Evolutionary conservation across 1,140 invertebrate species (phyloP).

Genomic region (Papilio aristodemus): DNA sequence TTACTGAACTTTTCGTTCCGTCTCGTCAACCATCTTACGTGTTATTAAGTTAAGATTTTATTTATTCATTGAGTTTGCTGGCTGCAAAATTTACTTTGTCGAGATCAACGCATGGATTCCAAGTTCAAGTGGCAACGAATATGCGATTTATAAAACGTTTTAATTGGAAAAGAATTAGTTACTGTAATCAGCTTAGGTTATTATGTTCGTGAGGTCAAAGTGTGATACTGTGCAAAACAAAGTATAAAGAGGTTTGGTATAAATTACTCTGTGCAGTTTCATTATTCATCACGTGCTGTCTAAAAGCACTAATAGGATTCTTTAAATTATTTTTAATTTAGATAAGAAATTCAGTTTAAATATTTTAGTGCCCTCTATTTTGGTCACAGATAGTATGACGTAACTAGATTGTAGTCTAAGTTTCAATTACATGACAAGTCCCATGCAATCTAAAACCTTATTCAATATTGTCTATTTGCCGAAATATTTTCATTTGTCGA

Average conservation of each 20-base stretch:
- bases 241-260: neutral
- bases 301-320: neutral
- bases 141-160: slow-evolving; percentile 41
- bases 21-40: slow-evolving; percentile 18
- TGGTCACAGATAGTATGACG: too few relatives aligned
- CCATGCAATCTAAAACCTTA: too few relatives aligned
- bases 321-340: neutral
- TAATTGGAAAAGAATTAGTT: slow-evolving; percentile 53
- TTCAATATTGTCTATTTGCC: too few relatives aligned
- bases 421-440: too few relatives aligned
- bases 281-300: neutral
- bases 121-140: slow-evolving; percentile 49
- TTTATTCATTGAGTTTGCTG: neutral
- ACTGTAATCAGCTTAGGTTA: slow-evolving; percentile 37
- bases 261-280: neutral
- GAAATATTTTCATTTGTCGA: too few relatives aligned
- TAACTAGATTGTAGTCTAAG: too few relatives aligned
- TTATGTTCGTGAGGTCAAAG: slow-evolving; percentile 31
- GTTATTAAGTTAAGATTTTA: slow-evolving; percentile 22
- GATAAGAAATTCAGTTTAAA: too few relatives aligned
- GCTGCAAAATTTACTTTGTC: slow-evolving; percentile 37
- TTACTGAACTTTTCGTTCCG: neutral
- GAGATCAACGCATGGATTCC: slow-evolving; percentile 48
- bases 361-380: too few relatives aligned
- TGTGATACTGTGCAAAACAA: slow-evolving; percentile 7